These are phyloP conservation scores for Dermolepida albohirtum DNA, from an alignment of 2,888 invertebrate genomes.

Conservation along the genomic window DNA sequence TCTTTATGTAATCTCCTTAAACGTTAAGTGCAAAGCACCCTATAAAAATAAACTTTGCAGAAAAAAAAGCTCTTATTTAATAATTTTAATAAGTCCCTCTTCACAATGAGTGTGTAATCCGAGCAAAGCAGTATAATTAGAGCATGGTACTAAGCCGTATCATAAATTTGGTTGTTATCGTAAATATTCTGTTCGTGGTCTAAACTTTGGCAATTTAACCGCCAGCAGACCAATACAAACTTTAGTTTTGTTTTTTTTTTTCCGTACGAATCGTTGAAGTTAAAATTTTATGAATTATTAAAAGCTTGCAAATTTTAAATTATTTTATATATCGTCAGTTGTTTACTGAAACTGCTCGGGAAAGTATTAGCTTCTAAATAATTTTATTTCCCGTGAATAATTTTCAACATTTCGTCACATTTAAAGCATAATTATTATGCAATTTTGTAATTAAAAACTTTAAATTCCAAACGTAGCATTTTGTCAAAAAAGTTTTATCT, in stretches of 20 bases:
- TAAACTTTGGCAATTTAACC: conserved; percentile 32
- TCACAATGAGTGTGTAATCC: conserved; percentile 24
- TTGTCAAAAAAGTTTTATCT: conserved; percentile 3
- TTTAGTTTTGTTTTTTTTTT: conserved; percentile 18
- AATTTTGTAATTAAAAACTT: conserved; percentile 15
- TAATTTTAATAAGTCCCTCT: conserved; percentile 3
- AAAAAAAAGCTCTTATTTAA: not conserved
- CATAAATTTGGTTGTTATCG: conserved; percentile 30
- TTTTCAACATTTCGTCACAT: too few species aligned
- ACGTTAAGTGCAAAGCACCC: too few species aligned
- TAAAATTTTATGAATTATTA: conserved; percentile 8
- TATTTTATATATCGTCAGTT: not conserved
- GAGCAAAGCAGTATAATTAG: conserved; percentile 16
- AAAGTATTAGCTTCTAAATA: too few species aligned
- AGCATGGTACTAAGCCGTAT: conserved; percentile 19
- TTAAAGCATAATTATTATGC: not conserved
- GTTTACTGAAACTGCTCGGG: not conserved
- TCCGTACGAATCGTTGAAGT: conserved; percentile 1
- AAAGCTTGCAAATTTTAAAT: not conserved
- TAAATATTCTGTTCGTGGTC: conserved; percentile 23
- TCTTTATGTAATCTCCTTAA: too few species aligned
- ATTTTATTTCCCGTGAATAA: too few species aligned
- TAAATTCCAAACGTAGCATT: not conserved
- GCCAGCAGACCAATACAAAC: conserved; percentile 8
- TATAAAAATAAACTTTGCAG: too few species aligned